Evolutionary conservation across 2,888 invertebrate genomes (phyloP).

Genomic region (Campoplex nolae): DNA sequence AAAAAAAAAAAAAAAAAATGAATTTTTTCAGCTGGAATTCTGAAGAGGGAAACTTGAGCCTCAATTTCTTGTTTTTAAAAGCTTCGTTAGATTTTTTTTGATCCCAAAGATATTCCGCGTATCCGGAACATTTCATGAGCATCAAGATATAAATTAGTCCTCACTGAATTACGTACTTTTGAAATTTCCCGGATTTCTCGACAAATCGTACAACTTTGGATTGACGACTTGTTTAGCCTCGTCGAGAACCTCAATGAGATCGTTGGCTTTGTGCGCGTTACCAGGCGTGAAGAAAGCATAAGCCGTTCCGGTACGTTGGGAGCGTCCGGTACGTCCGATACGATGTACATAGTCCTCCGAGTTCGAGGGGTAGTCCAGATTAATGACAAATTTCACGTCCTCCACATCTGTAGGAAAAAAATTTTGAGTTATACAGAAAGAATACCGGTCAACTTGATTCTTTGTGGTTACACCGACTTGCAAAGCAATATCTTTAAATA

Average conservation of each 20-base stretch:
- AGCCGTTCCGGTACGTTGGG: slow-evolving; percentile 96
- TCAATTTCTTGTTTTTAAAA: too few relatives aligned
- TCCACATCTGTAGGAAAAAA: slow-evolving; percentile 95
- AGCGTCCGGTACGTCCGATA: slow-evolving; percentile 97
- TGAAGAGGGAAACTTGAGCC: too few relatives aligned
- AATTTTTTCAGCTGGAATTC: too few relatives aligned
- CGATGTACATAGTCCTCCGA: slow-evolving; percentile 99
- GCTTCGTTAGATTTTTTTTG: too few relatives aligned
- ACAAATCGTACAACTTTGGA: slow-evolving; percentile 93
- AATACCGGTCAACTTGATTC: slow-evolving; percentile 75
- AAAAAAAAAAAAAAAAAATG: too few relatives aligned
- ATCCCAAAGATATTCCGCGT: too few relatives aligned
- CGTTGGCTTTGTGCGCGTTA: slow-evolving; percentile 96
- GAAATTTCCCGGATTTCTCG: slow-evolving; percentile 83
- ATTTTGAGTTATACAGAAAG: slow-evolving; percentile 68
- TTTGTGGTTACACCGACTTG: slow-evolving; percentile 82
- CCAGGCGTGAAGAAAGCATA: slow-evolving; percentile 98
- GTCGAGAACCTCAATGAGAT: slow-evolving; percentile 95
- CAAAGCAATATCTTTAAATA: slow-evolving; percentile 72
- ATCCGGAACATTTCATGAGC: too few relatives aligned
- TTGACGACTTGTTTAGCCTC: slow-evolving; percentile 98
- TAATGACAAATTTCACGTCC: slow-evolving; percentile 99
- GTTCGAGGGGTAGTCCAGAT: slow-evolving; percentile 98
- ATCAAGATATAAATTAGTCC: too few relatives aligned
- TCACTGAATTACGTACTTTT: slow-evolving; percentile 76